Percentiles rank a stretch among this genome's conserved stretches.
Conservation (phyloP, 2,113 vertebrate genomes). For the Channa maculata region DNA sequence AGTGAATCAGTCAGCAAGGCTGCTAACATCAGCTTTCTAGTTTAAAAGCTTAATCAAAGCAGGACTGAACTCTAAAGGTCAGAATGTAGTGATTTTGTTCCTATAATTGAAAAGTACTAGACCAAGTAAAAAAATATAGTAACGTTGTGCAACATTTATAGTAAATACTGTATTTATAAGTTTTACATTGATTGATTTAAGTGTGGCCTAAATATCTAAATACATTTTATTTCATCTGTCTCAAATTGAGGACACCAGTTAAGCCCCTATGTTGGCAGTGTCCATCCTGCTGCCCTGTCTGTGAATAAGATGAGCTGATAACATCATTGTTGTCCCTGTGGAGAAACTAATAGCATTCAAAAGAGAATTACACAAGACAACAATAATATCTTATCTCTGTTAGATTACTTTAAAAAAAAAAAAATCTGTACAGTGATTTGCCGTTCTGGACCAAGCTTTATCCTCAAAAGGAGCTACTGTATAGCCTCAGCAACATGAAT, state of each 20-base stretch:
- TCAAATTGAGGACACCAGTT: constrained; percentile 5
- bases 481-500: not conserved
- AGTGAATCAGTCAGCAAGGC: too few species aligned
- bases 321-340: not conserved
- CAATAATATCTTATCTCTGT: not conserved
- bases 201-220: constrained; percentile 3
- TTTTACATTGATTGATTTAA: constrained; percentile 18
- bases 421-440: not conserved
- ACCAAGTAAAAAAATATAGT: too few species aligned
- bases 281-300: constrained; percentile 4
- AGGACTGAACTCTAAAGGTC: too few species aligned
- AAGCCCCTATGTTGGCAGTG: not conserved
- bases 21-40: too few species aligned
- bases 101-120: too few species aligned
- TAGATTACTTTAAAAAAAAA: not conserved
- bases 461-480: not conserved
- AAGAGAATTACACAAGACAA: not conserved
- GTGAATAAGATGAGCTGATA: constrained; percentile 8
- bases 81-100: too few species aligned
- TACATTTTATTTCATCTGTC: not conserved
- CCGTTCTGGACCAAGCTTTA: not conserved
- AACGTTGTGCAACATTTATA: not conserved
- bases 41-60: too few species aligned
- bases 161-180: not conserved
- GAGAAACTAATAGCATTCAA: not conserved